These are phyloP conservation scores for Cotesia glomerata DNA, from an alignment of 1,140 invertebrate genomes.

Conservation along the genomic window DNA sequence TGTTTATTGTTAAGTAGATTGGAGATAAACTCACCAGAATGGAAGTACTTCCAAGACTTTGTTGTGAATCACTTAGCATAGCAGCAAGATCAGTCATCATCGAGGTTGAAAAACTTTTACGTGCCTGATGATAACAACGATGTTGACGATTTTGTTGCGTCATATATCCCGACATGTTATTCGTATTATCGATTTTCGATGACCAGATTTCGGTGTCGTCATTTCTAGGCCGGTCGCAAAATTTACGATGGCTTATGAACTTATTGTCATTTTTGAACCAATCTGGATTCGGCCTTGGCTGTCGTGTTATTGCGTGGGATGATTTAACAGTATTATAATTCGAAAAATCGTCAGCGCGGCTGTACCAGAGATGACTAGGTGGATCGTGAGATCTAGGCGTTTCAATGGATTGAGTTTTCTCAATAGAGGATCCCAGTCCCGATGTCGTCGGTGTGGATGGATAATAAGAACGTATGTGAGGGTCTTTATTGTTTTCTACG, in stretches of 20 bases:
- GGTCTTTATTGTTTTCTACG: slow-evolving; percentile 48
- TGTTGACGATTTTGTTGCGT: slow-evolving; percentile 42
- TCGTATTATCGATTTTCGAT: slow-evolving; percentile 41
- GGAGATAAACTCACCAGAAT: slow-evolving; percentile 47
- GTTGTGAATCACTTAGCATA: slow-evolving; percentile 48
- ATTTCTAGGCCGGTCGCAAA: slow-evolving; percentile 45
- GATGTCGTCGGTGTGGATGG: slow-evolving; percentile 51
- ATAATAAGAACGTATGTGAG: slow-evolving; percentile 41
- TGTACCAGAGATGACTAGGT: slow-evolving; percentile 48
- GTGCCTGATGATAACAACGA: slow-evolving; percentile 48
- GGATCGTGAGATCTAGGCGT: slow-evolving; percentile 45
- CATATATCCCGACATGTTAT: slow-evolving; percentile 37
- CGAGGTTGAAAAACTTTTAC: slow-evolving; percentile 53
- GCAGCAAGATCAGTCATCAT: slow-evolving; percentile 50
- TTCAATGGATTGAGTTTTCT: slow-evolving; percentile 44
- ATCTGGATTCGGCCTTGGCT: slow-evolving; percentile 52
- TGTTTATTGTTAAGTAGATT: background rate
- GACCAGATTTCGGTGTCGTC: slow-evolving; percentile 49
- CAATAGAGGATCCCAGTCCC: slow-evolving; percentile 49
- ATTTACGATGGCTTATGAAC: slow-evolving; percentile 50
- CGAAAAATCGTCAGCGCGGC: slow-evolving; percentile 46
- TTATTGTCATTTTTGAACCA: slow-evolving; percentile 51
- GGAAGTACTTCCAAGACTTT: slow-evolving; percentile 50
- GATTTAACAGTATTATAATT: slow-evolving; percentile 49
- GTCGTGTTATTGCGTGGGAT: slow-evolving; percentile 40